Percentiles rank a stretch among this genome's conserved stretches.
phyloP scores from a whole-genome alignment of 2,797 vertebrate species.

The Aulostomus chinensis region DNA sequence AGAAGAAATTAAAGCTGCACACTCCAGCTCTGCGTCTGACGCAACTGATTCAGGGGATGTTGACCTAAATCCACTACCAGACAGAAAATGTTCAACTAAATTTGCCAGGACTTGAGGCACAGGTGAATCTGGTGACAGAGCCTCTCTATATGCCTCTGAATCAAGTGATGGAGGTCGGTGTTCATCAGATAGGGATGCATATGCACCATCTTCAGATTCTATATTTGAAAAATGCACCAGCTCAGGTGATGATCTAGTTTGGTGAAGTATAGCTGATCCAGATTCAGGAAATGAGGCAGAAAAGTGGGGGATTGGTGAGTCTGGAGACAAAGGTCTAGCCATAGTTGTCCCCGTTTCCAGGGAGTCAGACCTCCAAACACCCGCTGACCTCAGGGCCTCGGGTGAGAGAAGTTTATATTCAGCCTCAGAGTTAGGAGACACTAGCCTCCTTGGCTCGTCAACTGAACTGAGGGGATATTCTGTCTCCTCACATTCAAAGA shows the following conservation, averaged over 20 bases:
- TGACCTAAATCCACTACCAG: constrained; percentile 45
- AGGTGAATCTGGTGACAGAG: constrained; percentile 42
- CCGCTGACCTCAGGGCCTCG: constrained; percentile 8
- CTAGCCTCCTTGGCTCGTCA: constrained; percentile 2
- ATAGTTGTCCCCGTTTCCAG: constrained; percentile 27
- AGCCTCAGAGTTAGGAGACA: constrained; percentile 26
- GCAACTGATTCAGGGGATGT: constrained; percentile 23
- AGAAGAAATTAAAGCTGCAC: constrained; percentile 6
- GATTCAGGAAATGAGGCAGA: constrained; percentile 4
- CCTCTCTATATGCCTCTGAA: constrained; percentile 21
- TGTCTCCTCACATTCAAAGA: constrained; percentile 22
- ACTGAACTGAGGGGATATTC: constrained; percentile 7
- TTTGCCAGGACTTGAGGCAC: constrained; percentile 9
- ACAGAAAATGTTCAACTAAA: constrained; percentile 35
- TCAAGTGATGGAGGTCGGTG: constrained; percentile 37
- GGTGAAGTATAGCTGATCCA: constrained; percentile 1
- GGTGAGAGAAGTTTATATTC: constrained; percentile 24
- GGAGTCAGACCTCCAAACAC: constrained; percentile 20
- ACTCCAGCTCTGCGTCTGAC: constrained; percentile 34
- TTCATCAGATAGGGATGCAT: constrained; percentile 8
- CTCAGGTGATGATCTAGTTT: constrained; percentile 45
- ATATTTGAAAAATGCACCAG: constrained; percentile 44
- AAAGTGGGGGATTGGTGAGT: constrained; percentile 28
- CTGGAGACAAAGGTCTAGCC: constrained; percentile 17
- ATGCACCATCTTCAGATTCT: constrained; percentile 22